phyloP scores from a whole-genome alignment of 2,888 invertebrate species.

The Sceliomorpha sp. region DNA sequence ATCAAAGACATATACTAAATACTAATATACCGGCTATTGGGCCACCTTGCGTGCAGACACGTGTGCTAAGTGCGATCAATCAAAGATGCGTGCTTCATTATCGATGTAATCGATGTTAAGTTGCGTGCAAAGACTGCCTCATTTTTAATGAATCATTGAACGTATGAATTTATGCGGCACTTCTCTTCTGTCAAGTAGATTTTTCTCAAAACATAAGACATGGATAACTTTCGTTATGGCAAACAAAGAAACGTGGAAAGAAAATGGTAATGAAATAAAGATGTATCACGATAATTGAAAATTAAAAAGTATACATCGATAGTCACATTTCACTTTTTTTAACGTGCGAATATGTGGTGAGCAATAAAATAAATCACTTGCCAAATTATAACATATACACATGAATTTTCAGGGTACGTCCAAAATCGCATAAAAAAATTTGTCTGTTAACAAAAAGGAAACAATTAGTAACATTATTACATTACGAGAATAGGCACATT shows the following conservation, averaged over 20 bases:
- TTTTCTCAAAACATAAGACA: no score
- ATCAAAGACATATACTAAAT: slow-evolving; percentile 10
- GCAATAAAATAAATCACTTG: slow-evolving; percentile 11
- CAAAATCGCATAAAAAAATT: neutral
- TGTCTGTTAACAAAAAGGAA: no score
- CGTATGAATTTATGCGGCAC: slow-evolving; percentile 14
- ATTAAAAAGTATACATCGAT: no score
- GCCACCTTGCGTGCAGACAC: slow-evolving; percentile 52
- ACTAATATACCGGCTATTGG: slow-evolving; percentile 39
- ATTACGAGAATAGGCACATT: no score
- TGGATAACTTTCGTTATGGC: no score
- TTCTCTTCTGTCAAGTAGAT: no score
- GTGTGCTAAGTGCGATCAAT: slow-evolving; percentile 58
- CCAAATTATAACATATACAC: slow-evolving; percentile 38
- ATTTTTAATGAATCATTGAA: slow-evolving; percentile 49
- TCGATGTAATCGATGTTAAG: slow-evolving; percentile 55
- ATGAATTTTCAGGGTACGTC: slow-evolving; percentile 53
- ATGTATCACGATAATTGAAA: neutral
- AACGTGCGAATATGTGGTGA: neutral
- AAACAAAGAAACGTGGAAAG: no score
- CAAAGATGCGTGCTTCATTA: slow-evolving; percentile 57
- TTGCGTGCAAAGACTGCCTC: slow-evolving; percentile 54
- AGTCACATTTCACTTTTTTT: no score
- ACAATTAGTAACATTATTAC: no score
- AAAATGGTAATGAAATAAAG: no score